Conservation (phyloP, 2,888 invertebrate species). For the Panopea generosa region DNA sequence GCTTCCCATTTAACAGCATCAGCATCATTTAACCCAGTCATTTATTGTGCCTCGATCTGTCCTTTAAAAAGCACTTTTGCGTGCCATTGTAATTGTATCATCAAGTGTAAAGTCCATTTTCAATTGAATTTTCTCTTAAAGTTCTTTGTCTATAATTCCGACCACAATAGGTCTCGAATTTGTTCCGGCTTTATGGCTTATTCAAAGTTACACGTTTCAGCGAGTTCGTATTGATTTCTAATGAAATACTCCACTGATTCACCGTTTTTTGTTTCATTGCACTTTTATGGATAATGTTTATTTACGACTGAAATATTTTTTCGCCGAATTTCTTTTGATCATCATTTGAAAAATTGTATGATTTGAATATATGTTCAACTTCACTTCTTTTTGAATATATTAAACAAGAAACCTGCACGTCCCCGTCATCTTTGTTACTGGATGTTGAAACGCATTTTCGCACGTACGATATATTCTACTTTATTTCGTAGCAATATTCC, state of each 20-base stretch:
- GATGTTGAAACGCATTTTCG: too few species aligned
- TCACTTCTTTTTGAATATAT: conserved; percentile 52
- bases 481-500: too few species aligned
- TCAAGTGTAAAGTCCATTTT: conserved; percentile 30
- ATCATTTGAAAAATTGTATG: not conserved
- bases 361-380: conserved; percentile 47
- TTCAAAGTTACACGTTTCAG: conserved; percentile 26
- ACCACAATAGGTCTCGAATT: conserved; percentile 40
- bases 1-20: too few species aligned
- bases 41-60: not conserved
- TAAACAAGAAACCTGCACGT: conserved; percentile 33
- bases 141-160: conserved; percentile 31
- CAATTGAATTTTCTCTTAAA: conserved; percentile 36
- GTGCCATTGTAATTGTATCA: conserved; percentile 10
- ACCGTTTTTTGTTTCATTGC: conserved; percentile 31
- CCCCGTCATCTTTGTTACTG: conserved; percentile 42
- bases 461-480: too few species aligned
- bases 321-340: conserved; percentile 11
- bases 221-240: too few species aligned
- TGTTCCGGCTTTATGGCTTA: conserved; percentile 18
- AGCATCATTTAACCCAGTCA: too few species aligned
- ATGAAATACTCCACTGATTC: too few species aligned
- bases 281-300: conserved; percentile 39
- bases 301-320: conserved; percentile 40
- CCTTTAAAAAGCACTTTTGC: conserved; percentile 27